A percentile compares a stretch with the other conserved stretches of the same genome.
Conservation (phyloP, 2,113 vertebrate genomes). For the Ptilonorhynchus violaceus region DNA sequence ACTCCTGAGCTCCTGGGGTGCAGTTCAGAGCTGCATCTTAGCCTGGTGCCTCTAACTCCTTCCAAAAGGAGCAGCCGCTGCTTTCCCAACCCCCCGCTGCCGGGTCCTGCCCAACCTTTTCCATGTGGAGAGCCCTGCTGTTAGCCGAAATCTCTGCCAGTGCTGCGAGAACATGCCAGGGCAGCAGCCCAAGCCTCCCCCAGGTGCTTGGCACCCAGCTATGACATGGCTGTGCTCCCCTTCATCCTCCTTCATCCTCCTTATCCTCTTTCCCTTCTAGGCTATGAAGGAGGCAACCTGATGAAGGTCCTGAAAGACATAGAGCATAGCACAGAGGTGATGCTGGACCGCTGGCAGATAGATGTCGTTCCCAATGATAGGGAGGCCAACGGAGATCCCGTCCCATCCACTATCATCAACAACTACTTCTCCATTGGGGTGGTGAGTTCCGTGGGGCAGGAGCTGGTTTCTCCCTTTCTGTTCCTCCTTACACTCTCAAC, state of each 20-base stretch:
- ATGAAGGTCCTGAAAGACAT: constrained; percentile 80
- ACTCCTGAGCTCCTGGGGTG: not conserved
- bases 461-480: not conserved
- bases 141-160: not conserved
- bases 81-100: not conserved
- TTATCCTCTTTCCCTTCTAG: constrained; percentile 49
- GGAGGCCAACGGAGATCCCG: constrained; percentile 85
- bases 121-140: not conserved
- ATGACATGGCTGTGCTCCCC: accelerated
- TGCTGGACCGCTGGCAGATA: constrained; percentile 92
- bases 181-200: not conserved
- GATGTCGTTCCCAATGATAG: constrained; percentile 85
- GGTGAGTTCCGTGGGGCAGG: constrained; percentile 71
- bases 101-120: accelerated
- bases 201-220: accelerated
- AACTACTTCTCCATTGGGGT: constrained; percentile 98
- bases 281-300: constrained; percentile 79
- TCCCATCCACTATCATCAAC: constrained; percentile 92
- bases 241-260: not conserved
- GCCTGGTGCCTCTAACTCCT: not conserved
- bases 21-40: not conserved
- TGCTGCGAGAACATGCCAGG: accelerated
- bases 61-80: not conserved
- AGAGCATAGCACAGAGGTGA: constrained; percentile 78
- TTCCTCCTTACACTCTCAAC: not conserved